A percentile compares a stretch with the other conserved stretches of the same genome.
Evolutionary conservation across 2,797 vertebrate genomes (phyloP).

Genomic region (Chanos chanos): DNA sequence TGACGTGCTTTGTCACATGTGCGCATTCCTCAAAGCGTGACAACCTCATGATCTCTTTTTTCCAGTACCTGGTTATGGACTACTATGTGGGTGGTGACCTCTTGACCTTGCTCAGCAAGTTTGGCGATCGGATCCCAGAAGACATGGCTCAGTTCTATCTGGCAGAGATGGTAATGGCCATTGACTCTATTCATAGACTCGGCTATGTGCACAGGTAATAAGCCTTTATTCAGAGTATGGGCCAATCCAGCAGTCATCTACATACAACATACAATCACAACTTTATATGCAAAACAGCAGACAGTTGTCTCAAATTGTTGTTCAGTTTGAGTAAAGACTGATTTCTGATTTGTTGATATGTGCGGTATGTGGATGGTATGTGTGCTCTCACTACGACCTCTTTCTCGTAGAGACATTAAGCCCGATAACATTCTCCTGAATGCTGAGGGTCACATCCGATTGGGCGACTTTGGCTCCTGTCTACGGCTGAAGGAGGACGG

Average conservation of each 20-base stretch:
- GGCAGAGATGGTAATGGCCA: constrained; percentile 83
- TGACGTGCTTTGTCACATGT: background rate
- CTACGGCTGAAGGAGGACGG: constrained; percentile 75
- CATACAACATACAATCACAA: too few species aligned
- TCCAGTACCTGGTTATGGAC: constrained; percentile 85
- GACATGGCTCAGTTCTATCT: constrained; percentile 86
- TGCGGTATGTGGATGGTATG: background rate
- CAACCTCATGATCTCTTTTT: background rate
- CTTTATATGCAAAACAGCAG: too few species aligned
- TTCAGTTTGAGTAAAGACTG: background rate
- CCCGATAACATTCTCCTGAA: constrained; percentile 85
- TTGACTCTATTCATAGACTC: constrained; percentile 79
- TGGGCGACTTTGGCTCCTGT: constrained; percentile 86
- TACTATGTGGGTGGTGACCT: constrained; percentile 86
- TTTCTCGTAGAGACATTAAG: constrained; percentile 78
- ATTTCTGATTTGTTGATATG: background rate
- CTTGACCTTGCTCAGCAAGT: constrained; percentile 84
- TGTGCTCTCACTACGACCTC: background rate
- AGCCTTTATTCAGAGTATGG: background rate
- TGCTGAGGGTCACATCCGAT: constrained; percentile 75
- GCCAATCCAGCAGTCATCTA: too few species aligned
- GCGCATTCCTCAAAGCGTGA: background rate
- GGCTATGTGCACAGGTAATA: constrained; percentile 83
- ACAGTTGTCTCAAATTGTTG: background rate
- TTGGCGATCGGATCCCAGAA: constrained; percentile 77